phyloP scores from a whole-genome alignment of 1,140 invertebrate genomes.

The Drosophila punjabiensis region DNA sequence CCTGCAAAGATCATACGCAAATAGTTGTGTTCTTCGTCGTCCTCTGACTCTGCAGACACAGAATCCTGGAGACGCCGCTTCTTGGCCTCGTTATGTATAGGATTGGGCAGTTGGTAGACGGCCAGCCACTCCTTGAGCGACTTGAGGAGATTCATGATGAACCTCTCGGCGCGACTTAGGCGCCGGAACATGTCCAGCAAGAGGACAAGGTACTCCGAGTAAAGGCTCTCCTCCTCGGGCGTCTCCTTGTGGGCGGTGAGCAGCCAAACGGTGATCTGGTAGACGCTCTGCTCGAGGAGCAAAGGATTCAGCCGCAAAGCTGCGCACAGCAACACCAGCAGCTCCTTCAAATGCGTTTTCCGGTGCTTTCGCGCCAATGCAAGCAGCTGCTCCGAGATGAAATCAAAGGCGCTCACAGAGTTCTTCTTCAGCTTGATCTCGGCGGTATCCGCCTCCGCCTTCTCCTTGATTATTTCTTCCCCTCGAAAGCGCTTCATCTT shows the following conservation, averaged over 20 bases:
- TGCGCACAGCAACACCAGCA: slow-evolving; percentile 62
- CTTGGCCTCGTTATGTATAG: background rate
- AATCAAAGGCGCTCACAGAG: slow-evolving; percentile 6
- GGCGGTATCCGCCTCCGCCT: background rate
- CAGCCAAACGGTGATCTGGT: slow-evolving; percentile 72
- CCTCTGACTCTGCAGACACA: background rate
- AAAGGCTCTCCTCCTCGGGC: slow-evolving; percentile 46
- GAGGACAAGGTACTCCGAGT: slow-evolving; percentile 66
- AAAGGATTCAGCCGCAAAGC: slow-evolving; percentile 76
- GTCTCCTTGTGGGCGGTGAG: slow-evolving; percentile 49
- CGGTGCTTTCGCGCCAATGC: slow-evolving; percentile 5
- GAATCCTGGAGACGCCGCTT: background rate
- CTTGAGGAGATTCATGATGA: slow-evolving; percentile 71
- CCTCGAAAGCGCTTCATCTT: background rate
- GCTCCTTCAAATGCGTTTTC: slow-evolving; percentile 30
- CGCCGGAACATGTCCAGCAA: slow-evolving; percentile 77
- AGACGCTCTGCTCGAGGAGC: slow-evolving; percentile 70
- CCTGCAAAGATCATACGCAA: slow-evolving; percentile 15
- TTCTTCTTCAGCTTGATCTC: background rate
- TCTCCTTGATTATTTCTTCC: background rate
- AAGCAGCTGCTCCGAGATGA: slow-evolving; percentile 26
- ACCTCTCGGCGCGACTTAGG: slow-evolving; percentile 72
- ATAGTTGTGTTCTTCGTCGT: slow-evolving; percentile 1
- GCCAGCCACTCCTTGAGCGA: slow-evolving; percentile 57
- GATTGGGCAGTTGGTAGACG: slow-evolving; percentile 25